Conservation (phyloP, 2,113 vertebrate species). For the Peromyscus californicus region DNA sequence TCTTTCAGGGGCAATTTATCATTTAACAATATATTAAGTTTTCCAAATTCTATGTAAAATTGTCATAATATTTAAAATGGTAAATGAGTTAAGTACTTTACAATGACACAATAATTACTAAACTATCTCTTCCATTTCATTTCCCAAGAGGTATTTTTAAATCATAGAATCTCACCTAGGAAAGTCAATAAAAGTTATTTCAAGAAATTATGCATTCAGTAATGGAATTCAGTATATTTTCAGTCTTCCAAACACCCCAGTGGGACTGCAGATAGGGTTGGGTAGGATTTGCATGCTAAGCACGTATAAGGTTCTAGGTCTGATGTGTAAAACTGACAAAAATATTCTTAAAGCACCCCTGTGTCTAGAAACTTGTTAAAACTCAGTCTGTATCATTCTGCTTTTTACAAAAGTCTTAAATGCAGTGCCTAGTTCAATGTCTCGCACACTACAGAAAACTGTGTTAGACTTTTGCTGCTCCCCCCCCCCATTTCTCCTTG, state of each 20-base stretch:
- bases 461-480: not conserved
- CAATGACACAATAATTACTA: constrained; percentile 31
- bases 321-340: not conserved
- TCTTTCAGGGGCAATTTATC: not conserved
- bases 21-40: constrained; percentile 6
- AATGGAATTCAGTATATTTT: not conserved
- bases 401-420: not conserved
- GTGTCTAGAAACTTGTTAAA: not conserved
- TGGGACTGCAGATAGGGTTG: not conserved
- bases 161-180: constrained; percentile 23
- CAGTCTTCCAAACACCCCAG: not conserved
- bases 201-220: not conserved
- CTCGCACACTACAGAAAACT: not conserved
- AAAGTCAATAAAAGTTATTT: constrained; percentile 17
- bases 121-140: constrained; percentile 30
- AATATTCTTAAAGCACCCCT: not conserved
- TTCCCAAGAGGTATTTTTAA: constrained; percentile 28
- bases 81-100: constrained; percentile 20
- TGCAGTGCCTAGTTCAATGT: not conserved
- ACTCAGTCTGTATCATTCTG: not conserved
- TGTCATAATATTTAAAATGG: constrained; percentile 39
- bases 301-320: not conserved
- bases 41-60: constrained; percentile 26
- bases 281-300: not conserved
- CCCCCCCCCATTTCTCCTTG: not conserved